These are phyloP conservation scores for Spinibarbus caldwelli DNA, from an alignment of 2,797 vertebrate species.

Conservation along the genomic window DNA sequence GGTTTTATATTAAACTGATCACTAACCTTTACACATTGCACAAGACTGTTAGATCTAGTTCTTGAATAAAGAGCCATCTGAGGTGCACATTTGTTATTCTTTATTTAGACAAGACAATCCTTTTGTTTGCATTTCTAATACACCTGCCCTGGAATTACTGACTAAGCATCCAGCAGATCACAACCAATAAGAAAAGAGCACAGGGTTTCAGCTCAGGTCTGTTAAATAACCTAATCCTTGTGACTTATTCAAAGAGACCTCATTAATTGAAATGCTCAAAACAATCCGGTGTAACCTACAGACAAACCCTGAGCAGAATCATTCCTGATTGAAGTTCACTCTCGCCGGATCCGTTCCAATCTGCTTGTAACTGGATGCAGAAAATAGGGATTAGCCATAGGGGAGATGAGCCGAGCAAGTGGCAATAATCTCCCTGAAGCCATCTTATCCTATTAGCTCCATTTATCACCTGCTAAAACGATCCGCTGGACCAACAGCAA, in stretches of 20 bases:
- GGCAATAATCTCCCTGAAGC: slow-evolving; percentile 59
- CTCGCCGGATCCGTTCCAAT: not conserved
- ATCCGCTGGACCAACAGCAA: slow-evolving; percentile 32
- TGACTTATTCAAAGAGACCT: not conserved
- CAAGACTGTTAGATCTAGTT: too few species aligned
- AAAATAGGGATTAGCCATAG: slow-evolving; percentile 54
- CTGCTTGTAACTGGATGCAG: slow-evolving; percentile 34
- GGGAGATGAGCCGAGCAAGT: slow-evolving; percentile 50
- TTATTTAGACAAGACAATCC: slow-evolving; percentile 7
- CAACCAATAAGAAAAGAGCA: not conserved
- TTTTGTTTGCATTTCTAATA: not conserved
- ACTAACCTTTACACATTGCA: not conserved
- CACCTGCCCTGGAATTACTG: slow-evolving; percentile 30
- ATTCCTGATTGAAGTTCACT: slow-evolving; percentile 9
- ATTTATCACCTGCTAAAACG: slow-evolving; percentile 60
- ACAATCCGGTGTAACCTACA: not conserved
- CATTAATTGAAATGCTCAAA: not conserved
- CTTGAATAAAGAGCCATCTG: not conserved
- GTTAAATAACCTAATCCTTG: not conserved
- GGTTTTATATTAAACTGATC: slow-evolving; percentile 5
- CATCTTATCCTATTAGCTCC: slow-evolving; percentile 61
- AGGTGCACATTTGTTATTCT: slow-evolving; percentile 16
- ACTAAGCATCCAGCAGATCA: slow-evolving; percentile 27
- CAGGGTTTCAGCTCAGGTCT: not conserved
- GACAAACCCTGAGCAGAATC: slow-evolving; percentile 4